Evolutionary conservation across 2,888 invertebrate species (phyloP).

Genomic region (Diploptera punctata): DNA sequence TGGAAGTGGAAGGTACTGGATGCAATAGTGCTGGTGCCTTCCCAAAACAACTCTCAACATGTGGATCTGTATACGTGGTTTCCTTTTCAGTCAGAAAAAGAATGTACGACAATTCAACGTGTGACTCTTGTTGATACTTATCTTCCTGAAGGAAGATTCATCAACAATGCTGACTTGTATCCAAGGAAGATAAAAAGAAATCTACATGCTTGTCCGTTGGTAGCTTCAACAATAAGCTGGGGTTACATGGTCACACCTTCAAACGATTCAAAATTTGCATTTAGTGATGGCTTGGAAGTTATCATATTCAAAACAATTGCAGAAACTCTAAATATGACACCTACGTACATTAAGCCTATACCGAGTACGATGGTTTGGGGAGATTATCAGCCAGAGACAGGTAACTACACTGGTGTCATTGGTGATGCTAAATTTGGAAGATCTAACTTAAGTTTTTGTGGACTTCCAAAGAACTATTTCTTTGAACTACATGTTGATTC

Average conservation of each 20-base stretch:
- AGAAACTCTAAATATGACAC: not conserved
- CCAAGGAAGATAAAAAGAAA: constrained; percentile 5
- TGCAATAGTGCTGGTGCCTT: not conserved
- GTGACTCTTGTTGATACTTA: not conserved
- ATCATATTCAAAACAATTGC: not conserved
- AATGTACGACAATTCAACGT: not conserved
- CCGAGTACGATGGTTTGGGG: not conserved
- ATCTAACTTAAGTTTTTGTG: constrained; percentile 3
- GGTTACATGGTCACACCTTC: not conserved
- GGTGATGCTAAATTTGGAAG: constrained; percentile 9
- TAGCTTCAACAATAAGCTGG: not conserved
- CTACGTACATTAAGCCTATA: not conserved
- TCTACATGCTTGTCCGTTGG: not conserved
- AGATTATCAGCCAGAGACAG: not conserved
- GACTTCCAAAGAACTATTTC: not conserved
- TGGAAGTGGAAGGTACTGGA: not conserved
- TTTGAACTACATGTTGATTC: not conserved
- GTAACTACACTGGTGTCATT: not conserved
- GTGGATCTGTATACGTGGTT: not conserved
- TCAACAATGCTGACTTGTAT: not conserved
- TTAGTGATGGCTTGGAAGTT: not conserved
- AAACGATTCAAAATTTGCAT: not conserved
- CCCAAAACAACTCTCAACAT: not conserved
- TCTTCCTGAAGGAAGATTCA: not conserved
- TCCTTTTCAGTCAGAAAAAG: not conserved